A percentile compares a stretch with the other conserved stretches of the same genome.
phyloP scores from a whole-genome alignment of 2,797 vertebrate species.

The Anomalospiza imberbis region DNA sequence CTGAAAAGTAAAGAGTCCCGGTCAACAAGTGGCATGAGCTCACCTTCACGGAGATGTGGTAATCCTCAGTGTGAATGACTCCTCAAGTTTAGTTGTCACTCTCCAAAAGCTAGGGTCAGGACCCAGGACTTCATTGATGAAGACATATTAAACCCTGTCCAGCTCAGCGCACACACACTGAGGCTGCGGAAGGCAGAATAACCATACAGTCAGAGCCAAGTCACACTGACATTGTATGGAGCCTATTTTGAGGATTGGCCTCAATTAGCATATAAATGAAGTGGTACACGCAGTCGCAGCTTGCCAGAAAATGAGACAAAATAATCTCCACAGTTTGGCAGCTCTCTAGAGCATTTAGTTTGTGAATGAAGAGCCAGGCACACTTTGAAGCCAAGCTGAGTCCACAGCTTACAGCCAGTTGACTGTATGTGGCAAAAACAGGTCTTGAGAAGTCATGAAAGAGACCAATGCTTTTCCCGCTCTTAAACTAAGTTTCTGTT shows the following conservation, averaged over 20 bases:
- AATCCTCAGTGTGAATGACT: not conserved
- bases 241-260: constrained; percentile 37
- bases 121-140: not conserved
- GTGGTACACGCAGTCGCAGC: not conserved
- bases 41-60: not conserved
- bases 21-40: not conserved
- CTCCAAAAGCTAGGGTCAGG: not conserved
- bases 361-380: constrained; percentile 34
- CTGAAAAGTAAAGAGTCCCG: not conserved
- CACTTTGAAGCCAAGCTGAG: not conserved
- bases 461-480: not conserved
- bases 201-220: not conserved
- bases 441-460: not conserved
- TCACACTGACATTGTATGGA: not conserved
- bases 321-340: constrained; percentile 41
- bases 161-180: not conserved
- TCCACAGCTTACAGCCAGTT: not conserved
- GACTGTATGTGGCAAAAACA: not conserved
- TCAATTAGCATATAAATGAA: constrained; percentile 62
- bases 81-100: accelerated
- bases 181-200: constrained; percentile 23
- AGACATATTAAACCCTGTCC: not conserved
- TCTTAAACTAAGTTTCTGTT: not conserved
- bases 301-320: constrained; percentile 20
- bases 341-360: not conserved